Evolutionary conservation across 1,140 invertebrate species (phyloP).

Genomic region (Diorhabda elongata): DNA sequence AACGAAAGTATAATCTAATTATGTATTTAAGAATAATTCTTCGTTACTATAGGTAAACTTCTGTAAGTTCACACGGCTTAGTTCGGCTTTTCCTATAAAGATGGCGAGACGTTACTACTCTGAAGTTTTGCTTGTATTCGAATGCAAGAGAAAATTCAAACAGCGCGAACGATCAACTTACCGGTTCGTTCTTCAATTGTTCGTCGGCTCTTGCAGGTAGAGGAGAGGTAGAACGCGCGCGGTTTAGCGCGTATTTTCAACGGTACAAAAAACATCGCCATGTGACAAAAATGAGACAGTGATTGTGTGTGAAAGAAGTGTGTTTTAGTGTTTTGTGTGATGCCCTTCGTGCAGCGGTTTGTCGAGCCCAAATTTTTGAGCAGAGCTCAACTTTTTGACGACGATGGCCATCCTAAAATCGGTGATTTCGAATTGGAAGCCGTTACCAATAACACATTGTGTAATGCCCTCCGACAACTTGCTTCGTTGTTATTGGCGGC

Average conservation of each 20-base stretch:
- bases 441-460: slow-evolving; percentile 71
- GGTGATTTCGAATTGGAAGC: slow-evolving; percentile 68
- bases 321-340: slow-evolving; percentile 40
- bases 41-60: too few relatives aligned
- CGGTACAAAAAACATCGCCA: not conserved
- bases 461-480: slow-evolving; percentile 70
- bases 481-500: slow-evolving; percentile 72
- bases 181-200: not conserved
- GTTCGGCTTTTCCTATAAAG: not conserved
- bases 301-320: not conserved
- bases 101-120: not conserved
- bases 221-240: not conserved
- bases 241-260: not conserved
- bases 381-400: slow-evolving; percentile 56
- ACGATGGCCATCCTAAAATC: slow-evolving; percentile 54
- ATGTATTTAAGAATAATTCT: not conserved
- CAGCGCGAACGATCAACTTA: not conserved
- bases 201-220: not conserved
- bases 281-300: slow-evolving; percentile 4
- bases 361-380: slow-evolving; percentile 66
- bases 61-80: not conserved
- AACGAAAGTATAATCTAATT: not conserved
- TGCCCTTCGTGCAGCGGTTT: slow-evolving; percentile 70
- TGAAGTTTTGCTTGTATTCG: not conserved
- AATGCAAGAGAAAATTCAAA: not conserved